These are phyloP conservation scores for Enteromius anoplus DNA, from an alignment of 2,797 vertebrate genomes.

Conservation along the genomic window DNA sequence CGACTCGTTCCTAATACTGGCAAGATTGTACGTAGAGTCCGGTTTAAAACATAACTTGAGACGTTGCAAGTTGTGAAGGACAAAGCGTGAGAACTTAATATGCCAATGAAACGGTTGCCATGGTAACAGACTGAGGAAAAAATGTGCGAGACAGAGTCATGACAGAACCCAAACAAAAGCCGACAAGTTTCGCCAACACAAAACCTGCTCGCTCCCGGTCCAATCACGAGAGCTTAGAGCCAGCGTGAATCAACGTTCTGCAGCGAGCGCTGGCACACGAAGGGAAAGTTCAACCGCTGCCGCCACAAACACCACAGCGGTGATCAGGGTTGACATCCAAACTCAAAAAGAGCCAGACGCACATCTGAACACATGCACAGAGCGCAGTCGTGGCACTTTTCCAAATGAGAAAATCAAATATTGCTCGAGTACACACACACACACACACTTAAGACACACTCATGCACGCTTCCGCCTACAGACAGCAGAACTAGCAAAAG, in stretches of 20 bases:
- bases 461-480: slow-evolving; percentile 1
- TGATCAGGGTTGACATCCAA: slow-evolving; percentile 72
- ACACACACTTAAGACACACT: slow-evolving; percentile 16
- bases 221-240: slow-evolving; percentile 58
- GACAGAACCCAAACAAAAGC: slow-evolving; percentile 70
- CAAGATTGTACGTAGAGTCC: slow-evolving; percentile 25
- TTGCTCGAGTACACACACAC: slow-evolving; percentile 35
- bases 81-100: slow-evolving; percentile 42
- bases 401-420: slow-evolving; percentile 51
- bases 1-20: slow-evolving; percentile 1
- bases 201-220: slow-evolving; percentile 63
- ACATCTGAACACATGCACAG: slow-evolving; percentile 34
- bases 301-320: slow-evolving; percentile 63
- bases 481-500: slow-evolving; percentile 23
- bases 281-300: slow-evolving; percentile 69
- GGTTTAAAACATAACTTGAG: slow-evolving; percentile 18
- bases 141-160: slow-evolving; percentile 67
- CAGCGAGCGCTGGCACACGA: slow-evolving; percentile 65
- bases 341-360: slow-evolving; percentile 54
- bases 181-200: slow-evolving; percentile 70
- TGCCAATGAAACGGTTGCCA: slow-evolving; percentile 69
- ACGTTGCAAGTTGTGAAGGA: slow-evolving; percentile 36
- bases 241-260: slow-evolving; percentile 69
- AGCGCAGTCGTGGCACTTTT: slow-evolving; percentile 27
- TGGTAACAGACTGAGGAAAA: slow-evolving; percentile 78